A percentile compares a stretch with the other conserved stretches of the same genome.
Evolutionary conservation across 2,888 invertebrate genomes (phyloP).

Genomic region (Heteromyza rotundicornis): DNA sequence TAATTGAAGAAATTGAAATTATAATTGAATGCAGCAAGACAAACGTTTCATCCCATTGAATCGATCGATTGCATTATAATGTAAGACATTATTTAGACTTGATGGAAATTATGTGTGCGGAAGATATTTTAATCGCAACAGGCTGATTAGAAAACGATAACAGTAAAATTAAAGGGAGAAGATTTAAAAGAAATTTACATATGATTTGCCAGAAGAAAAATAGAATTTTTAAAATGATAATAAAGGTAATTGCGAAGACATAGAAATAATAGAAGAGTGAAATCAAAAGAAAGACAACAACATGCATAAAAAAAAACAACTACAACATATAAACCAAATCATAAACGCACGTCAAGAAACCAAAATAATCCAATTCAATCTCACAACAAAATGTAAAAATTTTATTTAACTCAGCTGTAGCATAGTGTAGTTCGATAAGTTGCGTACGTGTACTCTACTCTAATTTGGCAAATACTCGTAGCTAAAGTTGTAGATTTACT

Average conservation of each 20-base stretch:
- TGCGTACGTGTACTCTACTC: too few relatives aligned
- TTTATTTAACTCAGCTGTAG: neutral
- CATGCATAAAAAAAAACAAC: neutral
- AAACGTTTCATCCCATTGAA: too few relatives aligned
- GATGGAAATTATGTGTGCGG: neutral
- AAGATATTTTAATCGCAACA: constrained; percentile 33
- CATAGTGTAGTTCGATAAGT: too few relatives aligned
- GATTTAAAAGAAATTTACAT: constrained; percentile 6
- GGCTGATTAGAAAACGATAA: constrained; percentile 32
- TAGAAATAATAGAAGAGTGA: neutral
- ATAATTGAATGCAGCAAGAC: neutral
- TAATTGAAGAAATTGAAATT: neutral
- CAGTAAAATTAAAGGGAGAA: neutral
- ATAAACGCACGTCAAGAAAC: too few relatives aligned
- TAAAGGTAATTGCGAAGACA: neutral
- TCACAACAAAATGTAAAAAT: neutral
- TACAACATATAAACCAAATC: too few relatives aligned
- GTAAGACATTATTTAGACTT: neutral
- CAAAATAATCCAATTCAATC: neutral
- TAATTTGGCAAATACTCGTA: too few relatives aligned
- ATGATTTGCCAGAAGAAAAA: constrained; percentile 26
- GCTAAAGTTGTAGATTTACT: too few relatives aligned
- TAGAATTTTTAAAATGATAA: neutral
- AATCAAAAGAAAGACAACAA: neutral
- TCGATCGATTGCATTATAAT: too few relatives aligned